Percentiles rank a stretch among this genome's conserved stretches.
Conservation (phyloP, 2,113 vertebrate genomes). For the Rattus rattus region DNA sequence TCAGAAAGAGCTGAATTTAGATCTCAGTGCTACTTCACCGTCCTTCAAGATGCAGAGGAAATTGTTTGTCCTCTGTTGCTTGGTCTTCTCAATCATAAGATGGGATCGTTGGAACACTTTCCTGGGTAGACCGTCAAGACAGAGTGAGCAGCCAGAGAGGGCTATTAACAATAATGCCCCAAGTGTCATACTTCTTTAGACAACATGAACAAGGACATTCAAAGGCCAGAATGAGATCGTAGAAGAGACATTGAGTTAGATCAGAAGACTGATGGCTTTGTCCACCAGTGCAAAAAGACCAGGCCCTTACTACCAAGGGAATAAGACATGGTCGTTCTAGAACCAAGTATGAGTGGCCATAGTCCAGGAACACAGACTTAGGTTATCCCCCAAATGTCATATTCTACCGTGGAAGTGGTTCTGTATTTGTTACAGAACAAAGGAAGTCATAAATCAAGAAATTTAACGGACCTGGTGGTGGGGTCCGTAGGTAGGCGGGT, state of each 20-base stretch:
- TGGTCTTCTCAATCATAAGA: slow-evolving; percentile 9
- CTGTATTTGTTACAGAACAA: background rate
- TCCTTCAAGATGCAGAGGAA: background rate
- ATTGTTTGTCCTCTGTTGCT: background rate
- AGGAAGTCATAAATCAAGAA: background rate
- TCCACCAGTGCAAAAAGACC: background rate
- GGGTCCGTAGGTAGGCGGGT: too few species aligned
- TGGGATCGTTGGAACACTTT: background rate
- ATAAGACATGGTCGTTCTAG: background rate
- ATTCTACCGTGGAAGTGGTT: background rate
- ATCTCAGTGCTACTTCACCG: background rate
- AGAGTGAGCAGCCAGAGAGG: background rate
- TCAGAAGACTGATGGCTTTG: background rate
- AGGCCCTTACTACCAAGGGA: background rate
- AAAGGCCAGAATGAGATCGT: background rate
- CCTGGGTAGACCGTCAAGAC: background rate
- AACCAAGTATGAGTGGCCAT: background rate
- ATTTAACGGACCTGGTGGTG: background rate
- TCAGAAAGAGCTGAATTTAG: slow-evolving; percentile 38
- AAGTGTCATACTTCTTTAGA: background rate
- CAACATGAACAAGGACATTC: background rate
- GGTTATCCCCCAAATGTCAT: background rate
- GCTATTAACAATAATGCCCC: background rate
- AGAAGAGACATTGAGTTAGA: background rate
- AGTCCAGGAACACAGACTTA: background rate